A percentile compares a stretch with the other conserved stretches of the same genome.
phyloP scores from a whole-genome alignment of 2,888 invertebrate genomes.

The Saturnia pavonia region DNA sequence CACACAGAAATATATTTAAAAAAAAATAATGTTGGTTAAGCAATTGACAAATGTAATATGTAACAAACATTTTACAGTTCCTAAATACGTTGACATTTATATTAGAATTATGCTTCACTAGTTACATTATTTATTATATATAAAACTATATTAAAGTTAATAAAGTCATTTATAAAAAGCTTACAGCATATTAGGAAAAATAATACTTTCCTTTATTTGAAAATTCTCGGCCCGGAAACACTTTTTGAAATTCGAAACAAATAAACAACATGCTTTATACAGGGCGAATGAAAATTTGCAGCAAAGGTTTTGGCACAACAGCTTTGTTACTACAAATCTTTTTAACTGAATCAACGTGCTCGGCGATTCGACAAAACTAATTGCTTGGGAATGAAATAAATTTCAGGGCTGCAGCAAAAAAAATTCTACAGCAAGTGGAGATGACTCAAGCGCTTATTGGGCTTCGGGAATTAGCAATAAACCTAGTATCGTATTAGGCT shows the following conservation, averaged over 20 bases:
- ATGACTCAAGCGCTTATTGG: conserved; percentile 57
- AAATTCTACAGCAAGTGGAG: conserved; percentile 45
- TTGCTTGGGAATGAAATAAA: conserved; percentile 15
- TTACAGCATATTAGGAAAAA: neutral
- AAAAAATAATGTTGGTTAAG: no score
- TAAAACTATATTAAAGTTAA: no score
- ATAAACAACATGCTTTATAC: neutral
- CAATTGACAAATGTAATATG: no score
- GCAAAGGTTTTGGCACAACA: conserved; percentile 2
- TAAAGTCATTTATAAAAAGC: no score
- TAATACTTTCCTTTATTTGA: neutral
- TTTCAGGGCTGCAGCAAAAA: conserved; percentile 33
- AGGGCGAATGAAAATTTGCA: neutral
- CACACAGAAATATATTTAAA: no score
- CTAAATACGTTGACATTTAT: no score
- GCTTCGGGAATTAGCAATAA: conserved; percentile 63
- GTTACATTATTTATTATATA: no score
- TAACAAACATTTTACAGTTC: no score
- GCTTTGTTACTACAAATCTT: neutral
- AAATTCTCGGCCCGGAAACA: neutral
- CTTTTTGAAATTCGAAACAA: neutral
- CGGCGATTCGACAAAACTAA: neutral
- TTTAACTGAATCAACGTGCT: neutral
- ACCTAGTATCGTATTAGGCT: conserved; percentile 32
- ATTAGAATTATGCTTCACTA: no score